phyloP scores from a whole-genome alignment of 2,113 vertebrate species.

The Microtus richardsoni region DNA sequence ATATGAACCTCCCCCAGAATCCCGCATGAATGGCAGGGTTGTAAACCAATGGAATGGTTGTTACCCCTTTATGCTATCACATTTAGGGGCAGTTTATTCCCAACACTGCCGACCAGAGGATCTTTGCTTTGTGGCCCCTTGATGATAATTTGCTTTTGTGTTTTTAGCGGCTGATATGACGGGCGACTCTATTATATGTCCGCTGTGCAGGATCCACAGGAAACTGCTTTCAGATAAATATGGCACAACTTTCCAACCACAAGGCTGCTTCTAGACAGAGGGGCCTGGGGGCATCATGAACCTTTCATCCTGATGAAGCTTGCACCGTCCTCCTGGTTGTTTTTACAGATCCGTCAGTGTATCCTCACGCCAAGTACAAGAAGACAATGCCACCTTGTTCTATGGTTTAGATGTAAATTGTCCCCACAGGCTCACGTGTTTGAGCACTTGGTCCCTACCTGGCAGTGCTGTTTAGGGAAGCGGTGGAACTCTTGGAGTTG shows the following conservation, averaged over 20 bases:
- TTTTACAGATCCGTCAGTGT: not conserved
- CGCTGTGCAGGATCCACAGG: not conserved
- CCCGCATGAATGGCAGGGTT: not conserved
- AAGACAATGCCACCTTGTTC: not conserved
- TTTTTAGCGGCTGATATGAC: not conserved
- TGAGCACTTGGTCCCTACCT: not conserved
- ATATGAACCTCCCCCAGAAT: not conserved
- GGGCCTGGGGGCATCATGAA: not conserved
- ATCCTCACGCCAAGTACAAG: not conserved
- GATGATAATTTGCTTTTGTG: slow-evolving; percentile 12
- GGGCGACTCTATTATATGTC: not conserved
- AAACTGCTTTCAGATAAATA: slow-evolving; percentile 24
- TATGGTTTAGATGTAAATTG: not conserved
- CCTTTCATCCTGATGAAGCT: not conserved
- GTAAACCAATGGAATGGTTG: not conserved
- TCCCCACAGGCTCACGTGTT: not conserved
- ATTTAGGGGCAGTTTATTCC: not conserved
- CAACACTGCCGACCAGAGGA: not conserved
- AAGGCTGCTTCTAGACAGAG: not conserved
- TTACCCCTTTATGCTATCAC: not conserved
- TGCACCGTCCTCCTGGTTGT: not conserved
- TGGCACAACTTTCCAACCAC: not conserved
- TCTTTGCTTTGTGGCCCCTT: not conserved
- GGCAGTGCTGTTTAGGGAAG: not conserved
- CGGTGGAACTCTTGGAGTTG: not conserved